Base-by-base conservation (phyloP, 37 sponge, comb jelly and placozoan genomes). In the Tethya wilhelma region DNA sequence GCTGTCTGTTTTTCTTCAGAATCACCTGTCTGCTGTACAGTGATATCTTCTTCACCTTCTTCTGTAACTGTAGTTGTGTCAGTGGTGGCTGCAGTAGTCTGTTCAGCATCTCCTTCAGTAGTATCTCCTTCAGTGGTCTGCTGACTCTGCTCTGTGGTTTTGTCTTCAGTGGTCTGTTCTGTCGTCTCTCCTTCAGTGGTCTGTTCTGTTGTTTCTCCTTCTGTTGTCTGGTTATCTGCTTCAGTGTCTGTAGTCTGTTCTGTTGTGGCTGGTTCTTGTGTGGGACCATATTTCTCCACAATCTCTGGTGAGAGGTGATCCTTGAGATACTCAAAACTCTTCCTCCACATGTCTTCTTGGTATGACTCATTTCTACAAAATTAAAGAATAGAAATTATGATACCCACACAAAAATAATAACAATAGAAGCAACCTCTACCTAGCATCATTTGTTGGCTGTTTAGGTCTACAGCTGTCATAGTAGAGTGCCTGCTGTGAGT, bases 281-380 rank as follows among this genome's bases (percentile, higher is more conserved):
- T 44, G 30, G 79, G 72, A 38, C 89, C 78, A 53, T 83, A 83
- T 59, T 89, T 71, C 64, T 63, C 71, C 73, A 77, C 22, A 31
- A 78, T 65, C 25, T 89, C 75, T 11, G 84, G 79, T 26, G 84
- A 82, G 59, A 89, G 70, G 57, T 72, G 66, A 41, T 71, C 75
- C 29, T 83, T 83, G 23, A 89, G 41, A 17, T 41, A 36, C 28
- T 83, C 58, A 41, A 70, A 45, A 66, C 84, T 89, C 53, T 56
- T 83, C 29, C 62, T 78, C 90, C 90, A 89, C 32, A 89, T 37
- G 46, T 89, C 74, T 56, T 89, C 90, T 69, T 89, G 90, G 25
- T 59, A 79, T 25, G n/a, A 19, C 43, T 68, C 79, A 55, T 83
- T 89, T 53, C 90, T 89, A 40, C 20, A 42, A 4, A 36, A 67